Evolutionary conservation across 2,888 invertebrate species (phyloP), one percentile per base, ranked within the genome.

Genomic region (Therioaphis trifolii): DNA sequence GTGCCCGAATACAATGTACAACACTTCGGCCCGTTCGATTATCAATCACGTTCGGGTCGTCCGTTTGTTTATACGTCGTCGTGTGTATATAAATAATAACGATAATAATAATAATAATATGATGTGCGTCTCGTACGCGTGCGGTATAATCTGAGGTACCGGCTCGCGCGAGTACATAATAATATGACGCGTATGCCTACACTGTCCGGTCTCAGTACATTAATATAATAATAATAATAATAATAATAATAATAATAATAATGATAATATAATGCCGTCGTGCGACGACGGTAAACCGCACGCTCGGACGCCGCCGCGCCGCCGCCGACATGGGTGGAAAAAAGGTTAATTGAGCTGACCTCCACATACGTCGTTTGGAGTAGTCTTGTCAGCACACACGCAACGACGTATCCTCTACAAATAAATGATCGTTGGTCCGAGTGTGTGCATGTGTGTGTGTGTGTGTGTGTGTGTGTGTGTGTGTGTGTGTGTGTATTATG

Each of bases 341-440:
- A 71, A 80, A 71, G 79, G 79, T 80, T 80, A 80, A 80, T 80
- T 80, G 79, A 58, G 29, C 69, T 40, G 79, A 80, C 79, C 79
- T 27, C 69, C 5, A 35, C 1, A 29, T 4, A 12, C 40, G n/a
- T 24, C 24, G 35, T 11, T 21, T 7, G 0, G 2, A 4, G 49
- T 12, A 35, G 49, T 52, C 68, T 55, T 68, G 79, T 79, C 79
- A 79, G 68, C 68, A n/a, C n/a, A 11, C 29, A n/a, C 29, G 9
- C 61, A 24, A 52, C 77, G 29, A 4, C 21, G 5, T 21, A 43
- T 76, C 75, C 43, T 35, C 3, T 5, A 5, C 3, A 18, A 5
- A 76, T 61, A 14, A 76, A 76, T 14, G 27, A 76, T 75, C 14
- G n/a, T 72, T 55, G n/a, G 35, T 35, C 35, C 35, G 35, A 35